Percentiles rank a stretch among this genome's conserved stretches.
Evolutionary conservation across 2,113 vertebrate species (phyloP).

Genomic region (Polypterus bichir): DNA sequence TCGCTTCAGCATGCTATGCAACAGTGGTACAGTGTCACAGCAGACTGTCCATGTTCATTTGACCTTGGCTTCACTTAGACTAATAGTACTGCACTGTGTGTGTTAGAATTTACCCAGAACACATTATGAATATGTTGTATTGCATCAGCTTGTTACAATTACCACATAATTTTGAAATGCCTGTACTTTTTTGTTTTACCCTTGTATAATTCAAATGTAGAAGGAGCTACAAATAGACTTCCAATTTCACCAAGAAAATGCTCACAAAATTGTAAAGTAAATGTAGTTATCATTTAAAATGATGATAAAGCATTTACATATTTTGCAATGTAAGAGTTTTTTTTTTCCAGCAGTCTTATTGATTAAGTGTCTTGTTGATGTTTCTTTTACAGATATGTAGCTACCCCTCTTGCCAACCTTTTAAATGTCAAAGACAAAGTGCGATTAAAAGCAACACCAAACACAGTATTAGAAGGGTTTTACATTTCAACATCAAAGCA

Average conservation of each 20-base stretch:
- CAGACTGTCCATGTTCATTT: too few relatives aligned
- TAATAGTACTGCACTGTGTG: too few relatives aligned
- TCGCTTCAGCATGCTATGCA: too few relatives aligned
- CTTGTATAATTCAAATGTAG: conserved; percentile 33
- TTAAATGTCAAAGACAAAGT: conserved; percentile 56
- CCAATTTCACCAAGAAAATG: not conserved
- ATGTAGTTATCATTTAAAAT: not conserved
- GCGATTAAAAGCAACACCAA: conserved; percentile 45
- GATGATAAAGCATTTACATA: too few relatives aligned
- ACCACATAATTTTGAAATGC: too few relatives aligned
- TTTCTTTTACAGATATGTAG: conserved; percentile 35
- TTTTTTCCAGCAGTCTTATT: not conserved
- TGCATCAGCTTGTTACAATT: too few relatives aligned
- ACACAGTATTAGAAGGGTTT: conserved; percentile 41
- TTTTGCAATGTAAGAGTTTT: not conserved
- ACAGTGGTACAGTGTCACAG: too few relatives aligned
- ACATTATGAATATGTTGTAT: too few relatives aligned
- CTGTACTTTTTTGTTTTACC: not conserved
- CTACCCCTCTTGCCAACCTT: conserved; percentile 43
- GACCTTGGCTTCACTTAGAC: too few relatives aligned
- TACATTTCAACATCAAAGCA: conserved; percentile 42
- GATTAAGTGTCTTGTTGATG: not conserved
- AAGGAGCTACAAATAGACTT: not conserved
- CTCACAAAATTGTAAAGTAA: not conserved
- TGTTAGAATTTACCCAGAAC: too few relatives aligned